A percentile compares a stretch with the other conserved stretches of the same genome.
Conservation (phyloP, 2,888 invertebrate genomes). For the Blastobasis adustella region DNA sequence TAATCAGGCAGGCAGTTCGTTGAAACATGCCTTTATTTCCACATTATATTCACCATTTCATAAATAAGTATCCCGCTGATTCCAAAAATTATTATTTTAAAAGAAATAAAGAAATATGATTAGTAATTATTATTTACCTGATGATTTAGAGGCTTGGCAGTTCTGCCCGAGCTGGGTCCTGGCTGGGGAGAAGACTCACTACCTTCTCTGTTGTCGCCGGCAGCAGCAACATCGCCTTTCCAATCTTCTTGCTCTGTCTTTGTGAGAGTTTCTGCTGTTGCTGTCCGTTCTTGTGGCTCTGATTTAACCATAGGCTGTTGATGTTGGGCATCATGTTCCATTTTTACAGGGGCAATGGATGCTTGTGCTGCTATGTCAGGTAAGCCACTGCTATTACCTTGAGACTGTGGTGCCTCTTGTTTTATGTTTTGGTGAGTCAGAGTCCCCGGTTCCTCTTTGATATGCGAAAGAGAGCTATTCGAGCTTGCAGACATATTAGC, state of each 20-base stretch:
- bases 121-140: conserved; percentile 24
- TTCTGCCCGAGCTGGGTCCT: conserved; percentile 46
- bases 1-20: background rate
- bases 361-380: conserved; percentile 13
- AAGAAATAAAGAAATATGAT: no score
- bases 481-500: conserved; percentile 17
- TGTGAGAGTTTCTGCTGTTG: conserved; percentile 13
- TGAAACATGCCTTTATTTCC: background rate
- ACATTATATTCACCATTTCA: background rate
- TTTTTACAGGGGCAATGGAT: conserved; percentile 27
- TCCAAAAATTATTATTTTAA: no score
- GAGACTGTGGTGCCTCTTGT: conserved; percentile 26
- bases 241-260: conserved; percentile 34
- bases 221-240: conserved; percentile 26
- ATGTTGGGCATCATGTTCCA: conserved; percentile 25
- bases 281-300: conserved; percentile 23
- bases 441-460: conserved; percentile 46
- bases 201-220: conserved; percentile 34
- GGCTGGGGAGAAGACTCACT: conserved; percentile 50
- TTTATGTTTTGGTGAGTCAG: conserved; percentile 32
- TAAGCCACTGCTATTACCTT: conserved; percentile 5
- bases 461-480: conserved; percentile 22
- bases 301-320: conserved; percentile 28
- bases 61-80: background rate
- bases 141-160: conserved; percentile 9